Conservation (phyloP, 2,797 vertebrate species). For the Acipenser ruthenus region DNA sequence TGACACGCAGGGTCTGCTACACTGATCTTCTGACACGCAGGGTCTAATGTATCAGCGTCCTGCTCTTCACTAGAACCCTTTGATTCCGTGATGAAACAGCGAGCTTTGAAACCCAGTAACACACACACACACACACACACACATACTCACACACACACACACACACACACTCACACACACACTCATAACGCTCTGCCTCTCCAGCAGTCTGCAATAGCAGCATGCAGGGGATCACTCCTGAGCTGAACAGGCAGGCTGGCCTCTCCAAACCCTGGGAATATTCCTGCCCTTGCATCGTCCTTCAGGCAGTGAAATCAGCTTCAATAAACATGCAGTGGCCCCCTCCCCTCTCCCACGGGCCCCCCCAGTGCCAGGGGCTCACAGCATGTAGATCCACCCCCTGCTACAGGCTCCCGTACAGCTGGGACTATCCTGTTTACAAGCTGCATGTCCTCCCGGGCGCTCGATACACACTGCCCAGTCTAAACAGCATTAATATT, state of each 20-base stretch:
- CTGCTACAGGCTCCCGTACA: not conserved
- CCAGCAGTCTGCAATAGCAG: too few relatives aligned
- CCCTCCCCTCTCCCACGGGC: not conserved
- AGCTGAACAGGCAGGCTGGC: constrained; percentile 9
- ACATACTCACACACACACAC: constrained; percentile 18
- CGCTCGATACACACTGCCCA: constrained; percentile 16
- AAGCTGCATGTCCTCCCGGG: not conserved
- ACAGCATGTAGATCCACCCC: not conserved
- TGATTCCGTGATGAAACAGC: too few relatives aligned
- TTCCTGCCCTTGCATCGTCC: not conserved
- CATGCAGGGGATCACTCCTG: too few relatives aligned
- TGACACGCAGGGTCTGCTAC: too few relatives aligned
- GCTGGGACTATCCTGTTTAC: not conserved
- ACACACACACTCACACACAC: not conserved
- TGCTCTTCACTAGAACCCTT: too few relatives aligned
- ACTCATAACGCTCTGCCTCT: too few relatives aligned
- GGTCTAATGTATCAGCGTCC: too few relatives aligned
- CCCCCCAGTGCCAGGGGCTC: too few relatives aligned
- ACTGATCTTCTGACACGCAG: too few relatives aligned
- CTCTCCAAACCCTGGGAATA: constrained; percentile 3
- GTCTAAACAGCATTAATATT: constrained; percentile 75
- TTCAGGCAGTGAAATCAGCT: not conserved
- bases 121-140: constrained; percentile 11
- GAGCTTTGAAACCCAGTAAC: too few relatives aligned
- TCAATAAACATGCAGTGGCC: not conserved